These are phyloP conservation scores for Hippocampus comes DNA, from an alignment of 2,113 vertebrate genomes.

Conservation along the genomic window DNA sequence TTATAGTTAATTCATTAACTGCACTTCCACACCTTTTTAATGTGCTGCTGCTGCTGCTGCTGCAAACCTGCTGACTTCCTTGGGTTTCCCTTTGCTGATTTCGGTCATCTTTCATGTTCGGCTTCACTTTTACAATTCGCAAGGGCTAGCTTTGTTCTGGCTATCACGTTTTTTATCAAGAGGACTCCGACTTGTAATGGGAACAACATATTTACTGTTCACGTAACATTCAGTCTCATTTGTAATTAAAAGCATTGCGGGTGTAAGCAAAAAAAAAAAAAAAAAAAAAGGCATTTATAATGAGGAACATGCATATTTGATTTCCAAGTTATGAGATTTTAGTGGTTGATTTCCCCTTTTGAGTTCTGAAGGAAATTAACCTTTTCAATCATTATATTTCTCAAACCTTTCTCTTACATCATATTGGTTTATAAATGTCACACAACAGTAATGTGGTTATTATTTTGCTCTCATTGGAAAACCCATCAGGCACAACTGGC, in stretches of 20 bases:
- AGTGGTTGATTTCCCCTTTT: background rate
- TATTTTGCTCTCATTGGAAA: conserved; percentile 3
- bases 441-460: background rate
- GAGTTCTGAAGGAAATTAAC: background rate
- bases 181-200: conserved; percentile 14
- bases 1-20: conserved; percentile 84
- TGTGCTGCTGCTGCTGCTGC: conserved; percentile 58
- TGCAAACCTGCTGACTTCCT: conserved; percentile 79
- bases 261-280: background rate
- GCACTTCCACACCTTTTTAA: conserved; percentile 80
- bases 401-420: conserved; percentile 51
- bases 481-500: background rate
- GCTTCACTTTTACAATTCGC: conserved; percentile 10
- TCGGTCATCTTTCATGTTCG: conserved; percentile 21
- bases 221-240: background rate
- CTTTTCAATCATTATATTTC: conserved; percentile 6
- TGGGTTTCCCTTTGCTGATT: conserved; percentile 5
- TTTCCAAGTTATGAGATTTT: background rate
- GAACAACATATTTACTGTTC: background rate
- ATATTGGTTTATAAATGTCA: conserved; percentile 17
- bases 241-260: background rate
- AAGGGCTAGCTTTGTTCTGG: conserved; percentile 10
- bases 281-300: background rate
- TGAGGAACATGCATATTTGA: background rate
- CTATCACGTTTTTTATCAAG: conserved; percentile 17